phyloP scores from a whole-genome alignment of 2,888 invertebrate species.

The Lasioglossum zephyrum region DNA sequence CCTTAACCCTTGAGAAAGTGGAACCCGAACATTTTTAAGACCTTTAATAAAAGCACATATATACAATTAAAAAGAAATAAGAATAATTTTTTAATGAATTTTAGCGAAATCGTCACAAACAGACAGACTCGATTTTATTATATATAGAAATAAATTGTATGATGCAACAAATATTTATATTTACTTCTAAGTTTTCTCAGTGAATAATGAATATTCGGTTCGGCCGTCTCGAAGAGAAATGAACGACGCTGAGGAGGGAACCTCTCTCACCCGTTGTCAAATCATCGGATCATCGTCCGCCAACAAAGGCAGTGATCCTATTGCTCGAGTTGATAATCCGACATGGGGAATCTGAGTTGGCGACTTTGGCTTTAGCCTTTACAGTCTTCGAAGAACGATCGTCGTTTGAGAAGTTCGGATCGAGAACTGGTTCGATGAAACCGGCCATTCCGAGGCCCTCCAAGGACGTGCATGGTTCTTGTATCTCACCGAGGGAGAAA shows the following conservation, averaged over 20 bases:
- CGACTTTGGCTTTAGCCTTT: slow-evolving; percentile 2
- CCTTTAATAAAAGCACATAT: no score
- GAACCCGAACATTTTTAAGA: no score
- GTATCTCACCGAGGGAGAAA: background rate
- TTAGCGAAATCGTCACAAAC: no score
- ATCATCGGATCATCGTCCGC: background rate
- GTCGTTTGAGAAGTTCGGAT: slow-evolving; percentile 29
- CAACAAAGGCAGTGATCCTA: background rate
- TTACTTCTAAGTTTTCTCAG: no score
- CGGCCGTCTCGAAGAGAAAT: background rate
- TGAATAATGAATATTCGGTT: background rate
- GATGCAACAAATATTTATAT: no score
- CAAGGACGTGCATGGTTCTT: slow-evolving; percentile 37
- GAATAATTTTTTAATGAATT: no score
- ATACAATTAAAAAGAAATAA: no score
- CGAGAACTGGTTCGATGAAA: slow-evolving; percentile 59
- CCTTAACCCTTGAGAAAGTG: no score
- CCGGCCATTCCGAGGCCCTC: slow-evolving; percentile 24
- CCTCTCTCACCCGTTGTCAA: background rate
- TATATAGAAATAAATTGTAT: no score
- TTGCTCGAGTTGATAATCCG: background rate
- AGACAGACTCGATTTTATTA: no score
- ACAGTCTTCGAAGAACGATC: slow-evolving; percentile 37
- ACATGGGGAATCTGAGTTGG: slow-evolving; percentile 21
- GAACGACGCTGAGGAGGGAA: background rate